A percentile compares a stretch with the other conserved stretches of the same genome.
Evolutionary conservation across 1,140 invertebrate species (phyloP).

Genomic region (Lepidostoma basale): DNA sequence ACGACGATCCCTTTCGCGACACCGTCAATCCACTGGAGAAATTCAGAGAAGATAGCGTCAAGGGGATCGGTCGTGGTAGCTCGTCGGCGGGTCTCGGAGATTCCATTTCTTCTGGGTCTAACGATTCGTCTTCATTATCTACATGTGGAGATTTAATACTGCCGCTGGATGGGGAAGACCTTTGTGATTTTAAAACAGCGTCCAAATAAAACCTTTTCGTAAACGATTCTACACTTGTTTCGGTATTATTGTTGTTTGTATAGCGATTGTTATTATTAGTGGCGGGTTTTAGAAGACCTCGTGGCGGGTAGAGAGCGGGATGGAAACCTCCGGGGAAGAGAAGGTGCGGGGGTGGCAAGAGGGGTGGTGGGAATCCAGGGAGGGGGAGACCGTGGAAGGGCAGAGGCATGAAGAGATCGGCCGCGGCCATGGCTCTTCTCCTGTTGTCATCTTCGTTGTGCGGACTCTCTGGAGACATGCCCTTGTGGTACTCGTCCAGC

Average conservation of each 20-base stretch:
- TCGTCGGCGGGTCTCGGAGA: conserved; percentile 56
- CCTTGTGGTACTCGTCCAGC: conserved; percentile 46
- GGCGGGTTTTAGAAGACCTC: conserved; percentile 64
- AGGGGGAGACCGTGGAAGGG: conserved; percentile 65
- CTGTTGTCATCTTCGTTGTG: conserved; percentile 40
- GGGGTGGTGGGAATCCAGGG: conserved; percentile 69
- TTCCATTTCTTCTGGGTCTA: conserved; percentile 55
- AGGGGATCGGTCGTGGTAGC: conserved; percentile 40
- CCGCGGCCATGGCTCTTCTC: conserved; percentile 36
- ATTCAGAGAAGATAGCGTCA: conserved; percentile 39
- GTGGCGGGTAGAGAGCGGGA: conserved; percentile 65
- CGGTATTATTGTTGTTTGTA: conserved; percentile 57
- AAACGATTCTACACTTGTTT: conserved; percentile 61
- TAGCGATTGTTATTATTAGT: conserved; percentile 67
- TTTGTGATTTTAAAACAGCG: conserved; percentile 72
- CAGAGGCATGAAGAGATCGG: conserved; percentile 63
- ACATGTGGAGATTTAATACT: conserved; percentile 43
- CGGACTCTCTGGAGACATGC: conserved; percentile 41
- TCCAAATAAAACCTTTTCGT: conserved; percentile 75
- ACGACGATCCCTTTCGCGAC: conserved; percentile 54
- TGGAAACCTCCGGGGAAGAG: conserved; percentile 70
- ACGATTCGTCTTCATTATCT: conserved; percentile 50
- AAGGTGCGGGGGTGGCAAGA: conserved; percentile 67
- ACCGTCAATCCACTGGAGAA: conserved; percentile 35
- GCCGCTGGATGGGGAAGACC: conserved; percentile 50